Conservation (phyloP, 2,113 vertebrate genomes). For the Stegastes partitus region DNA sequence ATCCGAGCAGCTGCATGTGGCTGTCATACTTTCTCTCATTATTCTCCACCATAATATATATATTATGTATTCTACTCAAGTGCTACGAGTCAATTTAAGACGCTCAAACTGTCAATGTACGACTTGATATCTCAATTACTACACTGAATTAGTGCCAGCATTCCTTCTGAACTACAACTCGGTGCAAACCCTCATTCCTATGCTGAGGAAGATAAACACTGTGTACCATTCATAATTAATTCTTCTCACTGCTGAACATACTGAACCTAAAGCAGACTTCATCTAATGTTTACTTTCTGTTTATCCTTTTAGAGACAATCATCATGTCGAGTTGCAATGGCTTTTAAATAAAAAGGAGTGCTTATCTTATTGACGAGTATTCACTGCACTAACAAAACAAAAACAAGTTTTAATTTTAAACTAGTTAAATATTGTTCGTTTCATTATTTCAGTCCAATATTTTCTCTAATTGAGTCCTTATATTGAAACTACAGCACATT, state of each 20-base stretch:
- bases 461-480: too few species aligned
- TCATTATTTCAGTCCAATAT: too few species aligned
- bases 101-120: constrained; percentile 24
- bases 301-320: constrained; percentile 16
- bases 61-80: constrained; percentile 41
- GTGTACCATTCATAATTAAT: constrained; percentile 53
- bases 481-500: too few species aligned
- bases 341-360: constrained; percentile 8
- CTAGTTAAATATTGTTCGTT: too few species aligned
- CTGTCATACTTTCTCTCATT: neutral
- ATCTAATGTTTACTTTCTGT: constrained; percentile 28
- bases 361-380: neutral
- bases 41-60: constrained; percentile 4
- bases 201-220: constrained; percentile 15
- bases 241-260: constrained; percentile 8
- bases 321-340: neutral
- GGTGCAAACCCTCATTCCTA: constrained; percentile 36
- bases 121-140: constrained; percentile 50
- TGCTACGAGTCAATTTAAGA: constrained; percentile 26
- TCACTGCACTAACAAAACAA: too few species aligned
- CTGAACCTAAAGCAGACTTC: constrained; percentile 10
- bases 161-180: constrained; percentile 29
- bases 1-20: neutral
- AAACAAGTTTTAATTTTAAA: too few species aligned
- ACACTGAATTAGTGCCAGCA: constrained; percentile 21